These are phyloP conservation scores for Notarius quadriscutis DNA, from an alignment of 2,113 vertebrate genomes.

Conservation along the genomic window DNA sequence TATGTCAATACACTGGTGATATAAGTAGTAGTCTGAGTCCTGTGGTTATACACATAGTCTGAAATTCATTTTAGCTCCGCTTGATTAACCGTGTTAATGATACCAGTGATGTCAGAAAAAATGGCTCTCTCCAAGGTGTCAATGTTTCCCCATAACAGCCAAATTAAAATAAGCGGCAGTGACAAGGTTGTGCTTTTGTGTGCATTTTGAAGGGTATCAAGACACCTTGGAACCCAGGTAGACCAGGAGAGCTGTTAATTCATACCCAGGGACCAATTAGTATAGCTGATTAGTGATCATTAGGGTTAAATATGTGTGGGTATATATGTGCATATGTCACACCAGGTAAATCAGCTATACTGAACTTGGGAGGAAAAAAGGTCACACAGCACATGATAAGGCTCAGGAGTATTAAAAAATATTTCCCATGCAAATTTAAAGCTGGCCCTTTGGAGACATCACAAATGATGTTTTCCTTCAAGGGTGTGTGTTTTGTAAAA, in stretches of 20 bases:
- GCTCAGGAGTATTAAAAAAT: background rate
- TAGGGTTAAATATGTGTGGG: slow-evolving; percentile 9
- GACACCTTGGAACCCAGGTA: background rate
- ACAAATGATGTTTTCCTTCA: background rate
- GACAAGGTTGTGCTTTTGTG: slow-evolving; percentile 6
- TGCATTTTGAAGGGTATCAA: background rate
- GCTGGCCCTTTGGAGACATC: background rate
- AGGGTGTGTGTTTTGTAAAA: background rate
- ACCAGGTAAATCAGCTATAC: background rate
- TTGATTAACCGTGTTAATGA: slow-evolving; percentile 38
- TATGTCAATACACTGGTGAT: slow-evolving; percentile 6
- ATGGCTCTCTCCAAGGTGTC: slow-evolving; percentile 22
- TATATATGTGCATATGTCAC: slow-evolving; percentile 15
- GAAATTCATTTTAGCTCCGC: background rate
- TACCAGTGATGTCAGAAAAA: slow-evolving; percentile 3
- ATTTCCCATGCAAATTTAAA: background rate
- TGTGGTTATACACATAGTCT: background rate
- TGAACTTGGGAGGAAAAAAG: background rate
- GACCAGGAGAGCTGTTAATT: background rate
- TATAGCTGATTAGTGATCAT: background rate
- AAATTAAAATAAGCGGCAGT: background rate
- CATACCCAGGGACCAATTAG: slow-evolving; percentile 20
- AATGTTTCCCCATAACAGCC: slow-evolving; percentile 12
- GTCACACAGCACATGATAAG: slow-evolving; percentile 6
- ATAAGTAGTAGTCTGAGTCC: background rate